Conservation (phyloP, 2,113 vertebrate genomes). For the Laterallus jamaicensis region DNA sequence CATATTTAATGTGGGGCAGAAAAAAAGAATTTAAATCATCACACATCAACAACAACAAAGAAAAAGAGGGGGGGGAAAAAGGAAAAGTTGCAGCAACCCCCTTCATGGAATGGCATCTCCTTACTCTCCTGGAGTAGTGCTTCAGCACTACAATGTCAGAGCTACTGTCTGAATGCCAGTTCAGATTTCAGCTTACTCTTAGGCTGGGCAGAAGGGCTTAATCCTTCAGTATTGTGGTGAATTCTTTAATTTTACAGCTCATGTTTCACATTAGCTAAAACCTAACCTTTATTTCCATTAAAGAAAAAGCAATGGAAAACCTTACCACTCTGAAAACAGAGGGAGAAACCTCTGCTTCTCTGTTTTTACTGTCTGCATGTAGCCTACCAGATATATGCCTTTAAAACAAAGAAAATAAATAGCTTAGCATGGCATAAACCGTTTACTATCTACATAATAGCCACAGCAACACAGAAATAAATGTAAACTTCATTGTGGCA, state of each 20-base stretch:
- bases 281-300: not conserved
- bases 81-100: not conserved
- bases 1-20: not conserved
- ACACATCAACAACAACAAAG: not conserved
- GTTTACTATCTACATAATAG: not conserved
- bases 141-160: not conserved
- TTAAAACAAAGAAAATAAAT: not conserved
- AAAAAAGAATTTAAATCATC: not conserved
- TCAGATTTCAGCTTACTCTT: not conserved
- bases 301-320: not conserved
- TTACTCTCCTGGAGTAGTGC: not conserved
- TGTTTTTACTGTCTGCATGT: not conserved
- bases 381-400: not conserved
- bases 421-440: not conserved
- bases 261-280: not conserved
- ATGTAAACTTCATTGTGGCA: not conserved
- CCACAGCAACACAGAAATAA: not conserved
- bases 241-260: not conserved
- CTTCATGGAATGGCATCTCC: not conserved
- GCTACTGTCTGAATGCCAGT: not conserved
- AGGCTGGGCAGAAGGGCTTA: not conserved
- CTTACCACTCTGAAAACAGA: not conserved
- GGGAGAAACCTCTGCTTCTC: not conserved
- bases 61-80: too few species aligned
- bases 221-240: not conserved